Evolutionary conservation across 2,113 vertebrate species (phyloP), one percentile per base, ranked within the genome.

Genomic region (Herpetotheres cachinnans): DNA sequence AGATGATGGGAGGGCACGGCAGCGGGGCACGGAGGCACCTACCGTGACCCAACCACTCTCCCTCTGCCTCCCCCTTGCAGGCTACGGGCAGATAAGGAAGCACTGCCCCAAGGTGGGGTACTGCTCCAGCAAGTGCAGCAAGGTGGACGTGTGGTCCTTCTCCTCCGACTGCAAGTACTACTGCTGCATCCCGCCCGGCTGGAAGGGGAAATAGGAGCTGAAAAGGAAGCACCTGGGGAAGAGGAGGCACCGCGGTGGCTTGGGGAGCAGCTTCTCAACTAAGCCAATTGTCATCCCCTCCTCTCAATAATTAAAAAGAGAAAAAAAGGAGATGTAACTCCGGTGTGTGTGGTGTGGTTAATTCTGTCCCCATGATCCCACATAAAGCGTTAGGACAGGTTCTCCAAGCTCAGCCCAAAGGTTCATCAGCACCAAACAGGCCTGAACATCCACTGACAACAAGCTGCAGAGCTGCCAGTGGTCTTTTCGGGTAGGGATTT

Each of bases 151-250:
- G 3, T 70, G 21, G 78, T 54, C 58, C 62, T 15, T 12, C 29
- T 55, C 95, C 3, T 5, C 7, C 0, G 67, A 96, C 91, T 96
- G 95, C 88, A 82, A 91, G 76, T 19, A 16, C 55, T 79, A 40
- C 50, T 96, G 95, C 91, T 96, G 95, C 61, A 4, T 96, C 50
- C 95, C 95, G 0, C 30, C 16, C 0, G 1, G 6, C 71, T 71
- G 52, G 81, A 93, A 96, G 71, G 50, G 22, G 8, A 93, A 96
- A 30, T 95, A 89, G 47, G 50, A 52, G 74, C 66, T 3, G 9
- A 27, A 59, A 8, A 74, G 12, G 76, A 72, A 70, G 36, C 21
- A 7, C 3, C 13, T 32, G 74, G 15, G 44, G 71, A 95, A 86
- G 66, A 93, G 76, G 84, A 86, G 76, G 70, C 74, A 52, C 12